Base-by-base conservation (phyloP, 2,888 invertebrate genomes). In the Mystacides longicornis region DNA sequence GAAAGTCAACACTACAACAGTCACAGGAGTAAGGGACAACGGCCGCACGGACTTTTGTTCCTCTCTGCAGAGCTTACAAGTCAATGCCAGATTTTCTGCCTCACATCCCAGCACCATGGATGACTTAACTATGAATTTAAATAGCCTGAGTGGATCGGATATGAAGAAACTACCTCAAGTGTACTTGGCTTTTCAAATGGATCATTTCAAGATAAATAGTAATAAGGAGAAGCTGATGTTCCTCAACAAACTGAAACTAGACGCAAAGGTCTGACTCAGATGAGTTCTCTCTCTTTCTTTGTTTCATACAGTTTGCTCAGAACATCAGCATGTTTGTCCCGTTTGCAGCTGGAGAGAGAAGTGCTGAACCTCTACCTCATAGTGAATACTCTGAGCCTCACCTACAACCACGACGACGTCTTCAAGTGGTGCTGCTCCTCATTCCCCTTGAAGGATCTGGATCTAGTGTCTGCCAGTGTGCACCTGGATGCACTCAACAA, bases 41-140 rank as follows among this genome's bases (percentile, higher is more conserved):
- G 81, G 82, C 2, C 80, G 83, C 64, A 82, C 84, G 31, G 85
- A 85, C 65, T 86, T 88, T 63, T 83, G 82, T 65, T 83, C 87
- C 57, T 82, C 81, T 43, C 73, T 87, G 63, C 81, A 83, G 64
- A 77, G 81, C 62, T 76, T 86, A 65, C 81, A 81, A 81, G 74
- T 81, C 16, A 81, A 79, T 58, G 81, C 81, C 0, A 73, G 81
- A 63, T 82, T 81, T 64, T 80, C 81, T 62, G 77, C 80, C 21
- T 47, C 52, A 4, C 49, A 42, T 20, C 45, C 23, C 22, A 54
- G 18, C 31, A 23, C 37, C 11, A 16, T 22, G 18, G 53, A 53
- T 7, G 31, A 49, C 33, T 3, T 22, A 2, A 4, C 22, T 4
- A 11, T 45, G 4, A 16, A 16, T 7, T 16, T 37, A 14, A 37